Evolutionary conservation across 1,140 invertebrate species (phyloP).

Genomic region (Cheumatopsyche charites): DNA sequence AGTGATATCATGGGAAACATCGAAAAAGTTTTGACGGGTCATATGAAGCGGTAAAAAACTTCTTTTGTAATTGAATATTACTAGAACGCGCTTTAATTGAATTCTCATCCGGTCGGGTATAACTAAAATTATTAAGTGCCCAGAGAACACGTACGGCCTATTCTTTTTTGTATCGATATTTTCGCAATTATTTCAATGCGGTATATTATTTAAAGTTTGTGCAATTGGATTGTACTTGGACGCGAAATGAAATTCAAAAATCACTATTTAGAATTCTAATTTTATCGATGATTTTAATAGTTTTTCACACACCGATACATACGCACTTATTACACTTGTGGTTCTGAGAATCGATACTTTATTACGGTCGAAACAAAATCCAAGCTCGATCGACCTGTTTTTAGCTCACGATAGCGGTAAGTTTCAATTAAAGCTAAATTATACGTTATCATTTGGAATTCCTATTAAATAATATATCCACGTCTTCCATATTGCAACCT

Average conservation of each 20-base stretch:
- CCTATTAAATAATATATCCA: constrained; percentile 20
- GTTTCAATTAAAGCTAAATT: constrained; percentile 39
- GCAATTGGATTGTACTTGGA: background rate
- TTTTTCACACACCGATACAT: background rate
- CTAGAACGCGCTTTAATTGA: constrained; percentile 7
- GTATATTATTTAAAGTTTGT: no score
- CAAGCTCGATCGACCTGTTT: constrained; percentile 32
- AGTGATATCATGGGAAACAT: constrained; percentile 1
- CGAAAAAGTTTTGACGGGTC: constrained; percentile 1
- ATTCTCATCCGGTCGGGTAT: constrained; percentile 16
- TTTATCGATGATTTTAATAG: background rate
- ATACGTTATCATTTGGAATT: constrained; percentile 38
- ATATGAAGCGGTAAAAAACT: background rate
- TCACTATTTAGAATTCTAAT: no score
- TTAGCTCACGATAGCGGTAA: constrained; percentile 32
- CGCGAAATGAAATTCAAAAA: background rate
- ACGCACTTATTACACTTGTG: background rate
- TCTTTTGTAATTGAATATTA: constrained; percentile 17
- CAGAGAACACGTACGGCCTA: background rate
- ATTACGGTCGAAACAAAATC: constrained; percentile 26
- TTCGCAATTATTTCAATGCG: no score
- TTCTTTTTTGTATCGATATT: no score
- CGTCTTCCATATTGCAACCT: constrained; percentile 32
- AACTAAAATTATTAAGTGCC: constrained; percentile 4
- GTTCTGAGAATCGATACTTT: constrained; percentile 34